Base-by-base conservation (phyloP, 2,888 invertebrate species). In the Cataglyphis livida region DNA sequence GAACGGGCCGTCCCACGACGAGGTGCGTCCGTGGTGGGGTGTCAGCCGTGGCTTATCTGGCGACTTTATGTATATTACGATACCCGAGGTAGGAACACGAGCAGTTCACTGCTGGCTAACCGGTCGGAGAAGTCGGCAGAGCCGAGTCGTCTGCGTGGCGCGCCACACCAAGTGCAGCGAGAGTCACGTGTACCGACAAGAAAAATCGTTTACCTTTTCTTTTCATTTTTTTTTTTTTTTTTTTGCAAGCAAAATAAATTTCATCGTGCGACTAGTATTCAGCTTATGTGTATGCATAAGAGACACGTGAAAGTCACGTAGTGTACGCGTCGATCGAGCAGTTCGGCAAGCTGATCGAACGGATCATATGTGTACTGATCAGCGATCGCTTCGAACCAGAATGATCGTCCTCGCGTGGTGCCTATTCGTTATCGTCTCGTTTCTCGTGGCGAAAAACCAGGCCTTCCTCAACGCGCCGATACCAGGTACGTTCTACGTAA, bases 11-110 rank as follows among this genome's bases (percentile, higher is more conserved):
- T 84, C 88, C 85, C 86, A 82, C 88, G 59, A 89, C 91, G 90
- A 89, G 86, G 90, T 76, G 57, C 65, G 84, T 68, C 84, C 86
- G 90, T 90, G 89, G 91, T 91, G 91, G 92, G 90, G 92, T 87
- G 87, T 84, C 86, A 84, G 88, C 84, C 85, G 83, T 87, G 90
- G 92, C 92, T 93, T 93, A 93, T 93, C 93, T 92, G 90, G 86
- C 89, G 91, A 91, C 90, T 92, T 91, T 90, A 93, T 92, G 93
- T 93, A 93, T 93, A 93, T 93, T 93, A 93, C 92, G 92, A 91
- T 90, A 91, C 89, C 89, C 88, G 87, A 91, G 90, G 88, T 90
- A 90, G 90, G 89, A 92, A 91, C 89, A 88, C 92, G 91, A 93
- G 88, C 93, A 94, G 94, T 94, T 93, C 91, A 90, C 89, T 91